Percentiles rank a stretch among this genome's conserved stretches.
Conservation (phyloP, 2,797 vertebrate species). For the Liasis olivaceus region DNA sequence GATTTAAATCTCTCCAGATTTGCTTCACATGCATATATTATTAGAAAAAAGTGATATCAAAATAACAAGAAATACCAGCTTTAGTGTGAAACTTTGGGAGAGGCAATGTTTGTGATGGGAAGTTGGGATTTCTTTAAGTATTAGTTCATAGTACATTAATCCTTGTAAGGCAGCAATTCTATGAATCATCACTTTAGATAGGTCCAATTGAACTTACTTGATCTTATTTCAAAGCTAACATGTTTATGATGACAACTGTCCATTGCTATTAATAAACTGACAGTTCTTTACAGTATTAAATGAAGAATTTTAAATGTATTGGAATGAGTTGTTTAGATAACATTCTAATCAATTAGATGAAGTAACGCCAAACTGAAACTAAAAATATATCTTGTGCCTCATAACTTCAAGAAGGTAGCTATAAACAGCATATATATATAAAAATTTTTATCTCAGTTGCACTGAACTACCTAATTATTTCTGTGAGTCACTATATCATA, state of each 20-base stretch:
- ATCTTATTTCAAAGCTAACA: not conserved
- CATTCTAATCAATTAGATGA: not conserved
- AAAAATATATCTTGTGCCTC: constrained; percentile 1
- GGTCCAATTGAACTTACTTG: not conserved
- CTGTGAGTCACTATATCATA: not conserved
- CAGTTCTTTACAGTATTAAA: not conserved
- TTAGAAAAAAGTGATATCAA: not conserved
- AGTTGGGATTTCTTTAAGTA: not conserved
- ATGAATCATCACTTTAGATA: not conserved
- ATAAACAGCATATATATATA: not conserved
- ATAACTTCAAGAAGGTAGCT: constrained; percentile 1
- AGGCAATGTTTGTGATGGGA: not conserved
- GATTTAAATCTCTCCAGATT: not conserved
- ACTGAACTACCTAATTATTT: constrained; percentile 9
- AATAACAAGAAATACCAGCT: not conserved
- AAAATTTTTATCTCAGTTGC: constrained; percentile 8
- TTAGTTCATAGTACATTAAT: not conserved
- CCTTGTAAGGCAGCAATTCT: not conserved
- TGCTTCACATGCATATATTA: not conserved
- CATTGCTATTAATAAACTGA: not conserved
- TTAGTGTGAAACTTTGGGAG: not conserved
- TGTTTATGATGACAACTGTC: not conserved
- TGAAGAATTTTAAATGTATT: not conserved
- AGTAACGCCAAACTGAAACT: not conserved
- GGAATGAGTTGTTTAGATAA: not conserved